phyloP scores from a whole-genome alignment of 1,140 invertebrate species.

The Cryptotermes secundus region DNA sequence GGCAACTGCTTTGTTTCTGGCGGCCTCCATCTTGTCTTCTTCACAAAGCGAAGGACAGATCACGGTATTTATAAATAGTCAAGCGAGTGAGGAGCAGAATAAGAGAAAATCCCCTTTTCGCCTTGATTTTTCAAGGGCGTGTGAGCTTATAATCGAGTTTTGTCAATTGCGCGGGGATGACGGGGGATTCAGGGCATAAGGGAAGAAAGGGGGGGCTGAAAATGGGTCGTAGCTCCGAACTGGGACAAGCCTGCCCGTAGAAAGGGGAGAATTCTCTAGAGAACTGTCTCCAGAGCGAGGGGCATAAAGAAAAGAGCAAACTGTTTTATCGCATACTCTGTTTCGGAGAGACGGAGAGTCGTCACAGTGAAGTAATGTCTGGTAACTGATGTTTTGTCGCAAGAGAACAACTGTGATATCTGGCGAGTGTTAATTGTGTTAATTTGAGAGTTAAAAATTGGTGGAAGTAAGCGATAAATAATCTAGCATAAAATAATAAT shows the following conservation, averaged over 20 bases:
- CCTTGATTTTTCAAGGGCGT: background rate
- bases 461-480: no score
- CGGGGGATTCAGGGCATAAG: background rate
- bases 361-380: no score
- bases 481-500: no score
- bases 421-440: no score
- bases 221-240: background rate
- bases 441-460: no score
- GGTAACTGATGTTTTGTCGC: no score
- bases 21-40: no score
- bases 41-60: no score
- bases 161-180: background rate
- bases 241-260: background rate
- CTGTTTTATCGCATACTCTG: background rate
- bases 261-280: background rate
- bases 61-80: no score
- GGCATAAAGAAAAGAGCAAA: background rate
- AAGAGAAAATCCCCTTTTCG: background rate
- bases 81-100: background rate
- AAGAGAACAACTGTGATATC: no score
- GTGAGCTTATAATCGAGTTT: conserved; percentile 5
- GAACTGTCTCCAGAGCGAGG: background rate
- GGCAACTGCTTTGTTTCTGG: no score
- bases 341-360: no score
- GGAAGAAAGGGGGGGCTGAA: background rate